Evolutionary conservation across 1,140 invertebrate species (phyloP).

Genomic region (Leguminivora glycinivorella): DNA sequence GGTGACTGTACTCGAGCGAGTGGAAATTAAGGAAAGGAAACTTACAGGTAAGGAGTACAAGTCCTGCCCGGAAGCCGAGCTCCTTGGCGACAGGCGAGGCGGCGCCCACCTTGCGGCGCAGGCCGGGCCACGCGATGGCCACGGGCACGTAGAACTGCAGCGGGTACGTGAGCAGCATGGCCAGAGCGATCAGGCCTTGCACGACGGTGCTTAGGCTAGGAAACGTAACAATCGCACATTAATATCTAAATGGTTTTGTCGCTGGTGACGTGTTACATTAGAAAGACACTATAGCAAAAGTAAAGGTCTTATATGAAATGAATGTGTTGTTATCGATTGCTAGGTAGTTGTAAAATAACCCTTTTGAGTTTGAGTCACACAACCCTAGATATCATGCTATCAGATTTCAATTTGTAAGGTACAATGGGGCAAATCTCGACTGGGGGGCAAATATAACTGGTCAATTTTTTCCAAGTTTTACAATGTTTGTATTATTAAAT

Average conservation of each 20-base stretch:
- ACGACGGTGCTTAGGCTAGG: constrained; percentile 58
- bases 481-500: no score
- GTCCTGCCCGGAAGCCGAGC: constrained; percentile 47
- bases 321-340: no score
- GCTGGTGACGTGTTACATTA: no score
- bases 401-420: no score
- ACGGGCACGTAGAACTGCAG: constrained; percentile 95
- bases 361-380: no score
- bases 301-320: no score
- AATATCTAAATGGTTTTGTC: background rate
- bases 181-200: constrained; percentile 85
- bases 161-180: constrained; percentile 93
- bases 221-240: background rate
- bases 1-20: background rate
- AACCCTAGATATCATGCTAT: no score
- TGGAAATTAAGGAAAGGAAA: constrained; percentile 31
- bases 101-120: constrained; percentile 76
- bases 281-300: no score
- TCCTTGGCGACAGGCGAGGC: constrained; percentile 50
- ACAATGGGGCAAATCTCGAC: no score
- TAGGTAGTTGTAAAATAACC: no score
- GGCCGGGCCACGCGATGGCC: constrained; percentile 83
- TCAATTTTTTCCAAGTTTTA: no score
- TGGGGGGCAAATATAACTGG: no score
- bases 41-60: constrained; percentile 68